Conservation (phyloP, 1,140 invertebrate species). For the Dysdera silvatica region DNA sequence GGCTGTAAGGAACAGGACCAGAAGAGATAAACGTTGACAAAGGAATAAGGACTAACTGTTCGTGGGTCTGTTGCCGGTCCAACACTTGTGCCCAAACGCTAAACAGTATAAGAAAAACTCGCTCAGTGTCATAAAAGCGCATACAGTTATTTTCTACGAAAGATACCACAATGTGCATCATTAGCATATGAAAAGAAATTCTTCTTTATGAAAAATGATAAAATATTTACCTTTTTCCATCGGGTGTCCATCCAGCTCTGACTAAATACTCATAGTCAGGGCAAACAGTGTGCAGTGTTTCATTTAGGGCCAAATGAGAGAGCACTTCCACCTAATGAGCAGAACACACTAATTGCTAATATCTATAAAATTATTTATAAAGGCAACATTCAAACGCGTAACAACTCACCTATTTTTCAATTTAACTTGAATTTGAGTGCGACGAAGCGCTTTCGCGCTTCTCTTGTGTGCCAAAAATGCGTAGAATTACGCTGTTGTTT, state of each 20-base stretch:
- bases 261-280: conserved; percentile 91
- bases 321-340: conserved; percentile 25
- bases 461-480: no score
- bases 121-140: neutral
- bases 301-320: conserved; percentile 32
- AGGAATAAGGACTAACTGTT: conserved; percentile 55
- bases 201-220: no score
- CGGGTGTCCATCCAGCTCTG: conserved; percentile 83
- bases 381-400: no score
- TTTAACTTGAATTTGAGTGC: no score
- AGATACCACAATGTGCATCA: no score
- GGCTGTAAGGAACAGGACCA: neutral
- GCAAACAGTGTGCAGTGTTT: conserved; percentile 64
- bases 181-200: no score
- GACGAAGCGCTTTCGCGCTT: no score
- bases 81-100: conserved; percentile 85
- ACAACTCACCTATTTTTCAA: no score
- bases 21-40: conserved; percentile 33
- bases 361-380: neutral
- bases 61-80: conserved; percentile 70
- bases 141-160: no score
- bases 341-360: neutral
- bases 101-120: conserved; percentile 37
- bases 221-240: conserved; percentile 67
- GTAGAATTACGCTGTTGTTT: no score